Conservation (phyloP, 1,140 invertebrate species). For the Copidosoma floridanum region DNA sequence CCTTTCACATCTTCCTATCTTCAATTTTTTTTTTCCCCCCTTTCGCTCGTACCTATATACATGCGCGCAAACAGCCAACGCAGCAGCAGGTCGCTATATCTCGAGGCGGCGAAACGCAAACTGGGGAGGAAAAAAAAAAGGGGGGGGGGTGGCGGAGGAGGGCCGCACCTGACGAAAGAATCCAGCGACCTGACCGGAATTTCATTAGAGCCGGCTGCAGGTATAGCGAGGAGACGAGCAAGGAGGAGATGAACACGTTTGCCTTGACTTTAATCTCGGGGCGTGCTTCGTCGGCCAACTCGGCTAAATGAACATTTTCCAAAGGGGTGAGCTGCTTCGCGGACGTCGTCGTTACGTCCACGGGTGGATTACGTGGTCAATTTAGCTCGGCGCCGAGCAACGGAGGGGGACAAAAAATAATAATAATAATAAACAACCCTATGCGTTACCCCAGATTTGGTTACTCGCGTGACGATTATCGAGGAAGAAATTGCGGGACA, state of each 20-base stretch:
- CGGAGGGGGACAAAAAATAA: background rate
- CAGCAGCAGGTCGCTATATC: too few species aligned
- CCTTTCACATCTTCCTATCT: background rate
- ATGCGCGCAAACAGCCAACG: too few species aligned
- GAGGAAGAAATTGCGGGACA: too few species aligned
- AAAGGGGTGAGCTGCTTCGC: background rate
- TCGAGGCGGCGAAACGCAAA: constrained; percentile 39
- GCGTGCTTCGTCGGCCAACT: too few species aligned
- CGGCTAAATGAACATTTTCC: constrained; percentile 25
- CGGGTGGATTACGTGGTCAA: constrained; percentile 4
- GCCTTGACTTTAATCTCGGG: constrained; percentile 17
- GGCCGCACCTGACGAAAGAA: constrained; percentile 53
- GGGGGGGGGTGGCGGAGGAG: too few species aligned
- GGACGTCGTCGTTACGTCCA: too few species aligned
- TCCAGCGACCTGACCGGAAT: constrained; percentile 51
- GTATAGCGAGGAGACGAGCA: constrained; percentile 17
- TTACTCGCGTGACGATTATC: too few species aligned
- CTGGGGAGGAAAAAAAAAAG: too few species aligned
- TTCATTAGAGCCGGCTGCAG: constrained; percentile 46
- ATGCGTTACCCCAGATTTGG: too few species aligned
- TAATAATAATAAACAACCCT: background rate
- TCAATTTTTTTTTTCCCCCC: background rate
- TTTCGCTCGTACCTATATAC: background rate
- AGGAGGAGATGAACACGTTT: constrained; percentile 27
- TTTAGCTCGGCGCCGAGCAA: too few species aligned